Evolutionary conservation across 2,113 vertebrate species (phyloP).

Genomic region (Varanus komodoensis): DNA sequence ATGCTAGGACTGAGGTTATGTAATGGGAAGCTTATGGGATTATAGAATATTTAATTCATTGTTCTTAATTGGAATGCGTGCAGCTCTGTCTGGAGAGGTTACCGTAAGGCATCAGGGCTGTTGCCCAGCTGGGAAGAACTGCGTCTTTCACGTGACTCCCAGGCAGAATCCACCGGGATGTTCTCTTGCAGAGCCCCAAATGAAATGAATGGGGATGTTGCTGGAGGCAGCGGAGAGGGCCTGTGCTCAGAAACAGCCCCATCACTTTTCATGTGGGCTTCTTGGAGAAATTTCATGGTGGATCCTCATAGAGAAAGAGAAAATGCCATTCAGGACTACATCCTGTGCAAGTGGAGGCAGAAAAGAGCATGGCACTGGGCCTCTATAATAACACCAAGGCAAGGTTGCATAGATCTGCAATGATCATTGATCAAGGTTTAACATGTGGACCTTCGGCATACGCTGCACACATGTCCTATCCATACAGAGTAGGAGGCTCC

Average conservation of each 20-base stretch:
- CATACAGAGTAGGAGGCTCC: not conserved
- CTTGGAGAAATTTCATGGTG: not conserved
- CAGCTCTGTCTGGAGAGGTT: not conserved
- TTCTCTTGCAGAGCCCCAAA: not conserved
- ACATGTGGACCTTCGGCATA: not conserved
- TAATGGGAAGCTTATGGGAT: slow-evolving; percentile 20
- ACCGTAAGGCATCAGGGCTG: not conserved
- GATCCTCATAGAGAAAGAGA: not conserved
- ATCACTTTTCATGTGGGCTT: not conserved
- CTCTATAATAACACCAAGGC: not conserved
- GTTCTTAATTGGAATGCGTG: not conserved
- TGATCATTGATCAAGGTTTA: not conserved
- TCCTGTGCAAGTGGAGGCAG: too few species aligned
- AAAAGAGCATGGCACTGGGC: too few species aligned
- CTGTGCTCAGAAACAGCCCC: not conserved
- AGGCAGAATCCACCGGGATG: not conserved
- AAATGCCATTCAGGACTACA: too few species aligned
- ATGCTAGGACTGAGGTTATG: slow-evolving; percentile 2
- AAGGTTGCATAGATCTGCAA: not conserved
- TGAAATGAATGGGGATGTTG: not conserved
- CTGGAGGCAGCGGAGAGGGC: too few species aligned
- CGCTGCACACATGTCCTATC: not conserved
- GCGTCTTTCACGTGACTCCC: not conserved
- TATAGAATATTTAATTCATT: slow-evolving; percentile 19
- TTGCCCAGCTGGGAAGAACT: not conserved